phyloP scores from a whole-genome alignment of 1,140 invertebrate species.

The Aphaenogaster rudis region DNA sequence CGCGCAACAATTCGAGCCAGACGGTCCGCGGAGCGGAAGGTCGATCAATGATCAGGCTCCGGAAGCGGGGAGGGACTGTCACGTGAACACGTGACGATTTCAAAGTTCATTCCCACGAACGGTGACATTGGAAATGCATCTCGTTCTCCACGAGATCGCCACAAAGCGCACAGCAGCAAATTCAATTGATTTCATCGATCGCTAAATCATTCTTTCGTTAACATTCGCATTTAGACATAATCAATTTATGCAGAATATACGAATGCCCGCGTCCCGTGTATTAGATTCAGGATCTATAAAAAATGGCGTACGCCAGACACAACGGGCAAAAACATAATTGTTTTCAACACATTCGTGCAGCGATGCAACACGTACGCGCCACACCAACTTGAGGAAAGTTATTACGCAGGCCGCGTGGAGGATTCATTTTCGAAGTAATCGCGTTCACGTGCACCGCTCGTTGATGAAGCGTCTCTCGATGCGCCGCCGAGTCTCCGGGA shows the following conservation, averaged over 20 bases:
- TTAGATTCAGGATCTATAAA: background rate
- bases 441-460: conserved; percentile 26
- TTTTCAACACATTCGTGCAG: background rate
- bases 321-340: conserved; percentile 24
- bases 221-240: conserved; percentile 13
- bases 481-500: background rate
- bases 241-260: conserved; percentile 1
- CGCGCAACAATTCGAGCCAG: conserved; percentile 42
- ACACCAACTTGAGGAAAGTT: background rate
- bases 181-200: background rate
- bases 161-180: background rate
- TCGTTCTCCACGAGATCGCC: conserved; percentile 7
- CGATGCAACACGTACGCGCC: background rate
- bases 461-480: conserved; percentile 40
- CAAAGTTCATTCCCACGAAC: conserved; percentile 46
- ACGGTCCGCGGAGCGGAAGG: conserved; percentile 7
- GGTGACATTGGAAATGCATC: conserved; percentile 49
- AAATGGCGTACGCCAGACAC: background rate
- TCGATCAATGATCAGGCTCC: conserved; percentile 52
- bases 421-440: conserved; percentile 70
- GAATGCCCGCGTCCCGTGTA: background rate
- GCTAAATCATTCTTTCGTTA: background rate
- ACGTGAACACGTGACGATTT: conserved; percentile 45
- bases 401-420: conserved; percentile 35
- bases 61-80: conserved; percentile 10